phyloP scores from a whole-genome alignment of 2,888 invertebrate genomes.

The Drosophila algonquin region DNA sequence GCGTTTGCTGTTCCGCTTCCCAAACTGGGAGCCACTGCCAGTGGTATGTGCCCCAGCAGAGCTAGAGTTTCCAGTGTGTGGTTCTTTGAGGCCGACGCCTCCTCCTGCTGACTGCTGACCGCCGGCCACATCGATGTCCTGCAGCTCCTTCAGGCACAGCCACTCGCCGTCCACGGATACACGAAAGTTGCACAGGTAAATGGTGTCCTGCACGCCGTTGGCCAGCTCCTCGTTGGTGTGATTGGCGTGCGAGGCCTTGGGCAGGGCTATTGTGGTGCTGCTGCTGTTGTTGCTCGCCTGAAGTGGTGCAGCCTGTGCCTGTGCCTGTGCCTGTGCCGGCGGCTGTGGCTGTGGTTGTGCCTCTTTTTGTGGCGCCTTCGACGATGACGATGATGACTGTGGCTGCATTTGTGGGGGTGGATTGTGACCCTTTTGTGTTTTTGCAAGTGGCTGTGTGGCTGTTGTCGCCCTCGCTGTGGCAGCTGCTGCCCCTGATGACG shows the following conservation, averaged over 20 bases:
- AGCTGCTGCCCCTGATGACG: slow-evolving; percentile 30
- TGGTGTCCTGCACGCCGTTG: slow-evolving; percentile 95
- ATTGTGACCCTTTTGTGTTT: slow-evolving; percentile 62
- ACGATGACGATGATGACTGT: background rate
- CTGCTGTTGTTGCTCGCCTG: slow-evolving; percentile 40
- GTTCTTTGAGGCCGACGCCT: slow-evolving; percentile 13
- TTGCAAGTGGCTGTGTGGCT: slow-evolving; percentile 29
- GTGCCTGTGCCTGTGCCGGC: slow-evolving; percentile 8
- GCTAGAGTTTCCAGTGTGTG: slow-evolving; percentile 11
- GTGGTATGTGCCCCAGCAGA: background rate
- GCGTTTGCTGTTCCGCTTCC: slow-evolving; percentile 75
- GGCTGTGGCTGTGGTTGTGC: slow-evolving; percentile 10
- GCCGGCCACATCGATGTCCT: slow-evolving; percentile 90
- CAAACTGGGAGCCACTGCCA: slow-evolving; percentile 18
- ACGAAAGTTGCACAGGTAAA: slow-evolving; percentile 98
- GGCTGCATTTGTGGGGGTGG: slow-evolving; percentile 62
- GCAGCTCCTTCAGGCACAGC: slow-evolving; percentile 96
- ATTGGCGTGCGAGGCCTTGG: slow-evolving; percentile 84
- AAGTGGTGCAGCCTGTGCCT: slow-evolving; percentile 32
- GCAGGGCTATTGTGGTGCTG: slow-evolving; percentile 81
- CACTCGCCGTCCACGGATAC: slow-evolving; percentile 99
- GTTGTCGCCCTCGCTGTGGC: slow-evolving; percentile 37
- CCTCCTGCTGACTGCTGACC: slow-evolving; percentile 82
- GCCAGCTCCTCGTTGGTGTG: slow-evolving; percentile 81
- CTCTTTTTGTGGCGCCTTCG: slow-evolving; percentile 14